phyloP scores from a whole-genome alignment of 2,797 vertebrate genomes.

The Chaenodraco wilsoni region DNA sequence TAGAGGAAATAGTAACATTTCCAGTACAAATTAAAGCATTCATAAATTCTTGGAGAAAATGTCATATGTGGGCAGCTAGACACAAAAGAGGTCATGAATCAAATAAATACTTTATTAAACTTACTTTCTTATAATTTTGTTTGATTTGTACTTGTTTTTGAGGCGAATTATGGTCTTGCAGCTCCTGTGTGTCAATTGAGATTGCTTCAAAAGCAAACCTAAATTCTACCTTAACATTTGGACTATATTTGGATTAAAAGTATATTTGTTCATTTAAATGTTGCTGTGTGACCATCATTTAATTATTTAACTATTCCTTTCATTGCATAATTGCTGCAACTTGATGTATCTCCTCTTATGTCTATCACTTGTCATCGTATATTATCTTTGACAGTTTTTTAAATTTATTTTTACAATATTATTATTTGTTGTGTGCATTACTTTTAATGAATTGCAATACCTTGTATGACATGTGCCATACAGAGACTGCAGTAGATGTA shows the following conservation, averaged over 20 bases:
- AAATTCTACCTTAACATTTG: background rate
- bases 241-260: background rate
- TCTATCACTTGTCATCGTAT: background rate
- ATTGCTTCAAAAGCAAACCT: background rate
- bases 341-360: background rate
- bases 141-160: background rate
- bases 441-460: background rate
- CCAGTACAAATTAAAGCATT: background rate
- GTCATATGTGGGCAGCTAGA: background rate
- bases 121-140: background rate
- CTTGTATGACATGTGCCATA: background rate
- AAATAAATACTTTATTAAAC: background rate
- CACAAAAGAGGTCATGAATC: background rate
- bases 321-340: background rate
- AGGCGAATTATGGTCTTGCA: background rate
- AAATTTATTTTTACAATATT: rapidly evolving
- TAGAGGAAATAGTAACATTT: background rate
- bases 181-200: background rate
- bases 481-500: background rate
- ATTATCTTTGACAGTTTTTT: background rate
- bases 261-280: background rate
- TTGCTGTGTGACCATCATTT: background rate
- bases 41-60: background rate
- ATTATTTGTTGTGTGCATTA: background rate
- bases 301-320: background rate